Percentiles rank a stretch among this genome's conserved stretches.
Conservation (phyloP, 2,797 vertebrate genomes). For the Catostomus latipinnis region DNA sequence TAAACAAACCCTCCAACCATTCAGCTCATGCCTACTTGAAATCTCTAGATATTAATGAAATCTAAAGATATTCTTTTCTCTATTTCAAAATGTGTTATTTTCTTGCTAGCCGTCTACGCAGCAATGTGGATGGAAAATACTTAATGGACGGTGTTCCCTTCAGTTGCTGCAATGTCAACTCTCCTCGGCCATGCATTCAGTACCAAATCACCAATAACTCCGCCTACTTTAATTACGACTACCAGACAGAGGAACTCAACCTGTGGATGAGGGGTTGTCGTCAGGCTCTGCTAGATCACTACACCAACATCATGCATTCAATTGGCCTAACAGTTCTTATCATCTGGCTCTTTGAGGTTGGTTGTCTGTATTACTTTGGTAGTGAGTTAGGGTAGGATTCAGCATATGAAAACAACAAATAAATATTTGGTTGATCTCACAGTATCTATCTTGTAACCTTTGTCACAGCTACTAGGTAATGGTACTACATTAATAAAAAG, state of each 20-base stretch:
- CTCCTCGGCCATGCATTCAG: constrained; percentile 91
- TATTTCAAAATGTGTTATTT: constrained; percentile 3
- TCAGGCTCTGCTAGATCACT: constrained; percentile 87
- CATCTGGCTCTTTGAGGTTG: constrained; percentile 92
- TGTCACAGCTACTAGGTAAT: not conserved
- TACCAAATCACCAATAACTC: constrained; percentile 88
- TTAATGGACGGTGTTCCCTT: constrained; percentile 89
- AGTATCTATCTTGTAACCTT: no score
- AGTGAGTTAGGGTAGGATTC: not conserved
- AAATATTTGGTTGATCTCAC: no score
- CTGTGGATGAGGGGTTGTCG: constrained; percentile 88
- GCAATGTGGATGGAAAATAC: constrained; percentile 88
- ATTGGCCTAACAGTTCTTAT: constrained; percentile 85
- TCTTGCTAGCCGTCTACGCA: constrained; percentile 82
- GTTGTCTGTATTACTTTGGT: constrained; percentile 35
- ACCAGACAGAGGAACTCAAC: constrained; percentile 86
- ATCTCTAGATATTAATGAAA: no score
- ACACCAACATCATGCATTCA: constrained; percentile 85
- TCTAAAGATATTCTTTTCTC: no score
- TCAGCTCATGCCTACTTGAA: no score
- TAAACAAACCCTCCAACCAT: no score
- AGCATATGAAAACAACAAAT: no score
- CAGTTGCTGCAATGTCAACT: constrained; percentile 91
- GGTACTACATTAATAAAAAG: not conserved
- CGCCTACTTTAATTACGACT: constrained; percentile 89